phyloP scores from a whole-genome alignment of 2,113 vertebrate genomes.

The Merops nubicus region DNA sequence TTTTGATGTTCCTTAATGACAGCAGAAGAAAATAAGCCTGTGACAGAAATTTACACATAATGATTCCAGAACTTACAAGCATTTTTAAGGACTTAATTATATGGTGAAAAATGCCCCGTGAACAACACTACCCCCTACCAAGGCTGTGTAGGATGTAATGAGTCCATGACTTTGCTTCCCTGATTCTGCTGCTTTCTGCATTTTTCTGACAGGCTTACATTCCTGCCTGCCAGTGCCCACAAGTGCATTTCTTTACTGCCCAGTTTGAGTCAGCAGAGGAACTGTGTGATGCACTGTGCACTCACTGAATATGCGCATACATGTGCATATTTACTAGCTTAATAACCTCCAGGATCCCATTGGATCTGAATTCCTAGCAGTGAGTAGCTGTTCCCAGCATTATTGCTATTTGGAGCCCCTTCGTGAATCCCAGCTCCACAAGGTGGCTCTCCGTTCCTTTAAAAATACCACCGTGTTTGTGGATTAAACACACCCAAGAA shows the following conservation, averaged over 20 bases:
- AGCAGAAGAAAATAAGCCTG: not conserved
- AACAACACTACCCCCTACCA: not conserved
- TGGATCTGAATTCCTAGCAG: not conserved
- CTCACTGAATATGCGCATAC: not conserved
- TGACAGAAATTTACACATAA: not conserved
- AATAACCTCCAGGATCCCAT: not conserved
- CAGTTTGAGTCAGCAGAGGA: not conserved
- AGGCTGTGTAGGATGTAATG: not conserved
- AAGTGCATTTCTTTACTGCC: not conserved
- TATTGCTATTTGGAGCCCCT: not conserved
- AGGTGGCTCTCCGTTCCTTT: conserved; percentile 60
- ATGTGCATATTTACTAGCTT: not conserved
- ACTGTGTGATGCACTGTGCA: not conserved
- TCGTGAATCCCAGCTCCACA: conserved; percentile 45
- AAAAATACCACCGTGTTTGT: not conserved
- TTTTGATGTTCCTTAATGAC: not conserved
- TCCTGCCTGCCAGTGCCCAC: not conserved
- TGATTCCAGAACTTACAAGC: not conserved
- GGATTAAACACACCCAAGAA: not conserved
- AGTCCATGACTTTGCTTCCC: not conserved
- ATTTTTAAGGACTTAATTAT: not conserved
- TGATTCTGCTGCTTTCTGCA: conserved; percentile 7
- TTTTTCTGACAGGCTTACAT: not conserved
- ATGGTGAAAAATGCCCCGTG: not conserved
- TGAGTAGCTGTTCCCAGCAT: not conserved